Percentiles rank a stretch among this genome's conserved stretches.
These are phyloP conservation scores for Dynastes hyllus DNA, from an alignment of 2,888 invertebrate genomes.

Conservation along the genomic window DNA sequence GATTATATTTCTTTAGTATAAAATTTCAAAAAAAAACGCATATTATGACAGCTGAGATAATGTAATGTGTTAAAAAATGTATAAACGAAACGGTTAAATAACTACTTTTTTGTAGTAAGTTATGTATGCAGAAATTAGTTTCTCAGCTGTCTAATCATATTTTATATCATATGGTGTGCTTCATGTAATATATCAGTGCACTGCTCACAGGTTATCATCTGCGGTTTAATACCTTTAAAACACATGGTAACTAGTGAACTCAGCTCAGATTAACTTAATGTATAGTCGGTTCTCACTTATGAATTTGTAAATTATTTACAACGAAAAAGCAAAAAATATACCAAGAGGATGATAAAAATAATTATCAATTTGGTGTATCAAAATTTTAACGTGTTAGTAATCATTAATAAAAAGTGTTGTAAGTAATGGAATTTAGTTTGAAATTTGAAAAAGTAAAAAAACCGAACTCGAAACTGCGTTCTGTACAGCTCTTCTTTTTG, in stretches of 20 bases:
- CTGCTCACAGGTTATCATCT: slow-evolving; percentile 60
- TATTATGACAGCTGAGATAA: slow-evolving; percentile 50
- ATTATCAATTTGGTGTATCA: slow-evolving; percentile 62
- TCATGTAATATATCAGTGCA: slow-evolving; percentile 63
- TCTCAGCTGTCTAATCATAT: slow-evolving; percentile 57
- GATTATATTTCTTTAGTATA: slow-evolving; percentile 7
- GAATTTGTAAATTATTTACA: slow-evolving; percentile 66
- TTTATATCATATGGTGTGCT: slow-evolving; percentile 65
- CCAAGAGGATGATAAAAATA: slow-evolving; percentile 47
- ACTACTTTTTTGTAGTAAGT: slow-evolving; percentile 53
- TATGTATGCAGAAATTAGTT: slow-evolving; percentile 57
- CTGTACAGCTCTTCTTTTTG: slow-evolving; percentile 65
- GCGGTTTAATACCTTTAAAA: neutral
- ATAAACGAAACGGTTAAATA: slow-evolving; percentile 52
- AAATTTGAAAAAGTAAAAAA: slow-evolving; percentile 55
- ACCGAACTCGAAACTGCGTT: slow-evolving; percentile 62
- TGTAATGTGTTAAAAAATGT: slow-evolving; percentile 53
- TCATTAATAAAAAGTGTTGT: slow-evolving; percentile 55
- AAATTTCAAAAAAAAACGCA: slow-evolving; percentile 20
- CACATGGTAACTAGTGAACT: slow-evolving; percentile 17
- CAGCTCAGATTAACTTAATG: slow-evolving; percentile 49
- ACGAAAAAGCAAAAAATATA: slow-evolving; percentile 61
- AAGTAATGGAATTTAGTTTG: slow-evolving; percentile 62
- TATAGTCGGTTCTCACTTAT: slow-evolving; percentile 51
- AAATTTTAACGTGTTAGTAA: slow-evolving; percentile 63